Base-by-base conservation (phyloP, 2,797 vertebrate genomes). In the Phalloptychus januarius region DNA sequence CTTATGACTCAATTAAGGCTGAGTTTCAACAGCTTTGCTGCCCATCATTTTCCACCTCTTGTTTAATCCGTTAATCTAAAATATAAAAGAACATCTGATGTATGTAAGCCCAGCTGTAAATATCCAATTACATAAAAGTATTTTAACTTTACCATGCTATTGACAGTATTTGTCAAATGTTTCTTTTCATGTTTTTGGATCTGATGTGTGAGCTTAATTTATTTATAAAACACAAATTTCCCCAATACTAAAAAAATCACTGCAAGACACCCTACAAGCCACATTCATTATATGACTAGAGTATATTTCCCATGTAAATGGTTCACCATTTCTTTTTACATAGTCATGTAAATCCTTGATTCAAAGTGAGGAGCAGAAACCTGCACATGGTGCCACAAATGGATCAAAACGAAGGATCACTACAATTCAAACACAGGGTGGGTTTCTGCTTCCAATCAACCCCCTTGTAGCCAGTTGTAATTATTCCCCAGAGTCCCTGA, bases 1-100 rank as follows among this genome's bases (percentile, higher is more conserved):
- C 48, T 86, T 86, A 79, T 78, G 70, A 78, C 83, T 87, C 75
- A 86, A 88, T 84, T 89, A 88, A 69, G 84, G 63, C 52, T 61
- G 54, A 78, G 80, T 86, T 81, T 80, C 75, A 74, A 77, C 78
- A 63, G 44, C 52, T 65, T 52, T 52, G 7, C 54, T 79, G 52
- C 38, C 40, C 44, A 58, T 75, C 72, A 83, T 74, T 74, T 45
- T 71, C 63, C 63, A n/a, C 31, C 36, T 79, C 52, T 70, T 63
- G 16, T 67, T 81, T 75, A 45, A 36, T 75, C 31, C 38, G 42
- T 23, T 4, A 23, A 7, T 45, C 61, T 70, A 16, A 79, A 61
- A 69, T 72, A 73, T 44, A 10, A 65, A 52, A 67, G 28, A 65
- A 52, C 31, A 15, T 46, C 6, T 44, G 42, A 40, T 48, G 3